phyloP scores from a whole-genome alignment of 2,113 vertebrate species.

The Aptenodytes patagonicus region DNA sequence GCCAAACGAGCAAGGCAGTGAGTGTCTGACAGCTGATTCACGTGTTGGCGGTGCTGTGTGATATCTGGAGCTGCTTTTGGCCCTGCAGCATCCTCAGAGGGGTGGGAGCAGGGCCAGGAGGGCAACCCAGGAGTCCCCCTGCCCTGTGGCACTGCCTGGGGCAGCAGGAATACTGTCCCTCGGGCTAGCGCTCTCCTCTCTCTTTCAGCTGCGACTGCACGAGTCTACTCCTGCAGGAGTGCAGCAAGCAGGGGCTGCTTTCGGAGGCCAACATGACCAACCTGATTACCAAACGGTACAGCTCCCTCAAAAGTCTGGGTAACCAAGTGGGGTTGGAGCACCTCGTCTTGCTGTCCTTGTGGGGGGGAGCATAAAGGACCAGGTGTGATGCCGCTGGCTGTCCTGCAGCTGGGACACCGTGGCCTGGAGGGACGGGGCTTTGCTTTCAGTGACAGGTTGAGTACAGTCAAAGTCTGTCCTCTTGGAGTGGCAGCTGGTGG shows the following conservation, averaged over 20 bases:
- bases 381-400: not conserved
- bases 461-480: not conserved
- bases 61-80: not conserved
- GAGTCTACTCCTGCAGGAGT: slow-evolving; percentile 90
- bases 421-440: not conserved
- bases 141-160: not conserved
- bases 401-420: fast-evolving
- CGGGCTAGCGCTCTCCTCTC: not conserved
- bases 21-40: not conserved
- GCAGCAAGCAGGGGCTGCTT: slow-evolving; percentile 91
- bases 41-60: not conserved
- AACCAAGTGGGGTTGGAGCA: not conserved
- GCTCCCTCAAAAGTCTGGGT: not conserved
- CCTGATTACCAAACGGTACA: slow-evolving; percentile 89
- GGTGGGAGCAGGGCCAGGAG: not conserved
- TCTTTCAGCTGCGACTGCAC: slow-evolving; percentile 90
- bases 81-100: not conserved
- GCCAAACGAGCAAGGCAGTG: not conserved
- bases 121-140: not conserved
- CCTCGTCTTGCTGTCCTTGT: not conserved
- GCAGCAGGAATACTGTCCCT: not conserved
- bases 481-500: not conserved
- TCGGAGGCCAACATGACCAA: slow-evolving; percentile 83
- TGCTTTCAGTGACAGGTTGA: not conserved
- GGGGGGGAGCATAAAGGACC: not conserved